Evolutionary conservation across 2,113 vertebrate genomes (phyloP).

Genomic region (Oceanodroma tethys): DNA sequence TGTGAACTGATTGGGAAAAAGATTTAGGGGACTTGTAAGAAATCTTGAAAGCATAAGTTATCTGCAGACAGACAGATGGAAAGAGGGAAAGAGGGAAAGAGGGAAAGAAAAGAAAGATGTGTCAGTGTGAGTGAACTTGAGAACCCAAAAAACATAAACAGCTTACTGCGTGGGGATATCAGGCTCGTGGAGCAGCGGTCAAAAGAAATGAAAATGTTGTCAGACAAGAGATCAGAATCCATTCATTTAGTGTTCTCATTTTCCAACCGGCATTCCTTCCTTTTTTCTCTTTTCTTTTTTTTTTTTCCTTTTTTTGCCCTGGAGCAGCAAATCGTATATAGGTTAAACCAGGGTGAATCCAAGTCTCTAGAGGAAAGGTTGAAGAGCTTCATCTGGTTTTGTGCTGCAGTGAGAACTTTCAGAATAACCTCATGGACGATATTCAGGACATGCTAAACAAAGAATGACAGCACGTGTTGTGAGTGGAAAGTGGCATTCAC

Average conservation of each 20-base stretch:
- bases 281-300: neutral
- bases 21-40: neutral
- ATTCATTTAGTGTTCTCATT: neutral
- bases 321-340: neutral
- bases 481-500: neutral
- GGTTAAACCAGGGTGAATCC: neutral
- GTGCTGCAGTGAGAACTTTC: neutral
- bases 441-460: neutral
- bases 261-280: neutral
- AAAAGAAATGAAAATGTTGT: constrained; percentile 3
- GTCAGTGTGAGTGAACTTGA: neutral
- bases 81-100: neutral
- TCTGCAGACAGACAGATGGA: neutral
- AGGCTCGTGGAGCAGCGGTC: neutral
- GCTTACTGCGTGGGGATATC: neutral
- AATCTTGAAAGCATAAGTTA: neutral
- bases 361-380: neutral
- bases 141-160: neutral
- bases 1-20: neutral
- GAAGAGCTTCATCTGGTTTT: neutral
- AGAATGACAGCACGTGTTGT: neutral
- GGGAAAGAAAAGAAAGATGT: neutral
- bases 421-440: neutral
- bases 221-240: neutral
- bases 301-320: neutral